phyloP scores from a whole-genome alignment of 1,140 invertebrate genomes.

The Coelopa frigida region DNA sequence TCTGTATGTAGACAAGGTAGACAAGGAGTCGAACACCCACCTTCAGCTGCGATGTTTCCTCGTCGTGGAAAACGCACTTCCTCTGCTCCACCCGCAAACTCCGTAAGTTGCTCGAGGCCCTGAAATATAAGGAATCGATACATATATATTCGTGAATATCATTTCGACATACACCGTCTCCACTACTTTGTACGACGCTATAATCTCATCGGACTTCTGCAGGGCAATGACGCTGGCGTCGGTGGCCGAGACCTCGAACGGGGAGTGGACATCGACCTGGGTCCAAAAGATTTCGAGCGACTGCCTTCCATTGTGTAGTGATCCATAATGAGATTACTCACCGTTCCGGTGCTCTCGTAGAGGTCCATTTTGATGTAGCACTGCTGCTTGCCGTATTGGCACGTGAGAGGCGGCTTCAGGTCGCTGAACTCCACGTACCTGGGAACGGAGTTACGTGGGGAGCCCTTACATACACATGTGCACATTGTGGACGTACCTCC shows the following conservation, averaged over 20 bases:
- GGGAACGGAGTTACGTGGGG: neutral
- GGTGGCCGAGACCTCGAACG: constrained; percentile 36
- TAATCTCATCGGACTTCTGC: constrained; percentile 40
- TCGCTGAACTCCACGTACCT: constrained; percentile 23
- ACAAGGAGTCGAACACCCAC: constrained; percentile 12
- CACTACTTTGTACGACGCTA: constrained; percentile 35
- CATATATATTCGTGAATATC: neutral
- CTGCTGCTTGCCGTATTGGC: constrained; percentile 39
- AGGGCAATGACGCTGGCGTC: constrained; percentile 30
- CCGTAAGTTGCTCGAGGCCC: constrained; percentile 28
- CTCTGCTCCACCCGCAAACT: constrained; percentile 32
- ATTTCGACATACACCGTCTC: constrained; percentile 38
- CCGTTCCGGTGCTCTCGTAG: constrained; percentile 34
- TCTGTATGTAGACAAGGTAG: neutral
- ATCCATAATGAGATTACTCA: constrained; percentile 13
- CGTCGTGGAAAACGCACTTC: constrained; percentile 41
- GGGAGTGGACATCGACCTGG: constrained; percentile 39
- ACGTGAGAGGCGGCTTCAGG: constrained; percentile 26
- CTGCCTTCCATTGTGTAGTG: neutral
- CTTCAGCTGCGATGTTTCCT: constrained; percentile 31
- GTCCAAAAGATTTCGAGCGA: constrained; percentile 1
- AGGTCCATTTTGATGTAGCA: constrained; percentile 41
- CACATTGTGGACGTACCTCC: constrained; percentile 19
- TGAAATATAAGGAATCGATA: constrained; percentile 8
- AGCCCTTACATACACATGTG: neutral